Evolutionary conservation across 2,113 vertebrate species (phyloP).

Genomic region (Aramus guarauna): DNA sequence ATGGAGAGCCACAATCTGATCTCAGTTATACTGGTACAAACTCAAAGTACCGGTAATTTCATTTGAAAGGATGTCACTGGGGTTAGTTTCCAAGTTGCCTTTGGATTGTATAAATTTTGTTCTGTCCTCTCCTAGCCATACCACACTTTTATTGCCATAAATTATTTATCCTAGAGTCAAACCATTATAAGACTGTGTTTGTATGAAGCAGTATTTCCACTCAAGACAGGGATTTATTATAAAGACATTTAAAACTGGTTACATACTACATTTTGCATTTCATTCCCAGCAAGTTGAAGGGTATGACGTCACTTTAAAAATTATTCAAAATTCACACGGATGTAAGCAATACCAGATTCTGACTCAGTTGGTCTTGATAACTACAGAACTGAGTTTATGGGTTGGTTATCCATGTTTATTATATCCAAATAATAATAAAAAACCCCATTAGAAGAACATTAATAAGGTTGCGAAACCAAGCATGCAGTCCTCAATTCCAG

Average conservation of each 20-base stretch:
- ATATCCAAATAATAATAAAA: background rate
- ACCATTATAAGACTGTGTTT: background rate
- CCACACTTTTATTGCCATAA: background rate
- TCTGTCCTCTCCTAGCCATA: background rate
- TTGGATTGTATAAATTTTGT: background rate
- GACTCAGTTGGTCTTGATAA: background rate
- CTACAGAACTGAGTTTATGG: background rate
- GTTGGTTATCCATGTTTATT: background rate
- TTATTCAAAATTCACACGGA: background rate
- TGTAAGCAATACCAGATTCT: background rate
- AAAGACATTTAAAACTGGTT: background rate
- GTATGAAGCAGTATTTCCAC: background rate
- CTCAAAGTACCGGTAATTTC: conserved; percentile 36
- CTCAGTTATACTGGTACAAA: conserved; percentile 4
- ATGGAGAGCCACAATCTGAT: conserved; percentile 43
- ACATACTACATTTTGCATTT: background rate
- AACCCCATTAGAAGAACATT: background rate
- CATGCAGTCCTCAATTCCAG: background rate
- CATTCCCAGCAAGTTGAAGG: background rate
- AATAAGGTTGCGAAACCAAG: background rate
- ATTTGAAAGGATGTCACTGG: conserved; percentile 33
- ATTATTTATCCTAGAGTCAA: background rate
- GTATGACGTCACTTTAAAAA: background rate
- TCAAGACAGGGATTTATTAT: background rate
- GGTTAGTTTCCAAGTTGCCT: conserved; percentile 18